A percentile compares a stretch with the other conserved stretches of the same genome.
These are phyloP conservation scores for Cyclargus thomasi DNA, from an alignment of 1,140 invertebrate species.

Conservation along the genomic window DNA sequence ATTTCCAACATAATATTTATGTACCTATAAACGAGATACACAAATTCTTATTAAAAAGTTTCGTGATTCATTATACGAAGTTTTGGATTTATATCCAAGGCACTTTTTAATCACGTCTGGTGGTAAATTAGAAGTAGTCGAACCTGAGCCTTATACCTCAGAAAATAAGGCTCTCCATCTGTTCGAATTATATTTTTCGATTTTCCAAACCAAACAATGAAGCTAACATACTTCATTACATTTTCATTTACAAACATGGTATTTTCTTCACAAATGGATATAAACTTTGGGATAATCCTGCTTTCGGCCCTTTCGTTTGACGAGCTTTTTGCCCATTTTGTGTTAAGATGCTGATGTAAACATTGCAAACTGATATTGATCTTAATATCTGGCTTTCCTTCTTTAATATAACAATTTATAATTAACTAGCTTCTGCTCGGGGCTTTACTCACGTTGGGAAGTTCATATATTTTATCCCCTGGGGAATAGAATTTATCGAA, in stretches of 20 bases:
- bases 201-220: neutral
- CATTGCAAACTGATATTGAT: no score
- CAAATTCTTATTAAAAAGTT: neutral
- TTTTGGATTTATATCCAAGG: neutral
- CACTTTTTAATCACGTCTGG: neutral
- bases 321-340: neutral
- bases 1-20: neutral
- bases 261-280: neutral
- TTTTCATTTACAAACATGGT: conserved; percentile 1
- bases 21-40: neutral
- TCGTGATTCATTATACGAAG: neutral
- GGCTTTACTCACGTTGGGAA: no score
- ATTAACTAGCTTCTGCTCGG: no score
- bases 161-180: neutral
- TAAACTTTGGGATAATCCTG: neutral
- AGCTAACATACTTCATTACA: neutral
- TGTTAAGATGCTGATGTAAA: neutral
- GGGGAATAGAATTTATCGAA: no score
- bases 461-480: no score
- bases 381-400: no score
- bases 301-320: neutral
- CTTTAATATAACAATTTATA: no score
- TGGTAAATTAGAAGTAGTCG: neutral
- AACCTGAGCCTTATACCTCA: neutral
- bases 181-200: neutral